Conservation (phyloP, 2,888 invertebrate species). For the Athalia rosae region DNA sequence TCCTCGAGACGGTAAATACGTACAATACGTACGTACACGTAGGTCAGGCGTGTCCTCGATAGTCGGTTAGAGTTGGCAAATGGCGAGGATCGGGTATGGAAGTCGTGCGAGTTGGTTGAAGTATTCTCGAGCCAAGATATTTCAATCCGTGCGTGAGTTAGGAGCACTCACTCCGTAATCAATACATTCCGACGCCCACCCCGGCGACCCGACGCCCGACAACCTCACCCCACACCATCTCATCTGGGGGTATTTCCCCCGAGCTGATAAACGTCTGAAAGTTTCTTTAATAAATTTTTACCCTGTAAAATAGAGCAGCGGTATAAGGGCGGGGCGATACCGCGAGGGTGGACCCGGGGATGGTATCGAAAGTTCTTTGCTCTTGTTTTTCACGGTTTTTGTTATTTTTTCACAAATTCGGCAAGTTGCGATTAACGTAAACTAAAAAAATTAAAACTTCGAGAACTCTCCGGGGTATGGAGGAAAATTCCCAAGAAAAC, state of each 20-base stretch:
- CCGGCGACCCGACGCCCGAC: neutral
- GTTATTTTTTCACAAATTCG: too few relatives aligned
- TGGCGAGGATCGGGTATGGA: neutral
- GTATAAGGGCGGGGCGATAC: too few relatives aligned
- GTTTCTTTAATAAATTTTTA: too few relatives aligned
- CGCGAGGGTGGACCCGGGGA: too few relatives aligned
- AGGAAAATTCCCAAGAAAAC: too few relatives aligned
- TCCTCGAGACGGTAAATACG: neutral
- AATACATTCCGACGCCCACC: constrained; percentile 28
- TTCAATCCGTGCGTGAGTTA: constrained; percentile 45
- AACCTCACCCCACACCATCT: neutral
- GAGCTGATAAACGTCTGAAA: constrained; percentile 35
- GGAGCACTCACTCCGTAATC: constrained; percentile 41
- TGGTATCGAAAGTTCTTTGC: too few relatives aligned
- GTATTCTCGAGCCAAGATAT: constrained; percentile 37
- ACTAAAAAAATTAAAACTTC: too few relatives aligned
- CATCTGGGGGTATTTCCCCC: neutral
- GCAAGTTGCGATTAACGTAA: too few relatives aligned
- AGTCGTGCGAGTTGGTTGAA: neutral
- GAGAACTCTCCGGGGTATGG: too few relatives aligned
- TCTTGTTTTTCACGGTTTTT: too few relatives aligned
- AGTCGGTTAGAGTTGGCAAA: neutral
- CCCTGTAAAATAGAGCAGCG: too few relatives aligned
- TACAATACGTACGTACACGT: constrained; percentile 21
- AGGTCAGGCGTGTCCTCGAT: constrained; percentile 33